Evolutionary conservation across 2,113 vertebrate species (phyloP).

Genomic region (Erinaceus europaeus): DNA sequence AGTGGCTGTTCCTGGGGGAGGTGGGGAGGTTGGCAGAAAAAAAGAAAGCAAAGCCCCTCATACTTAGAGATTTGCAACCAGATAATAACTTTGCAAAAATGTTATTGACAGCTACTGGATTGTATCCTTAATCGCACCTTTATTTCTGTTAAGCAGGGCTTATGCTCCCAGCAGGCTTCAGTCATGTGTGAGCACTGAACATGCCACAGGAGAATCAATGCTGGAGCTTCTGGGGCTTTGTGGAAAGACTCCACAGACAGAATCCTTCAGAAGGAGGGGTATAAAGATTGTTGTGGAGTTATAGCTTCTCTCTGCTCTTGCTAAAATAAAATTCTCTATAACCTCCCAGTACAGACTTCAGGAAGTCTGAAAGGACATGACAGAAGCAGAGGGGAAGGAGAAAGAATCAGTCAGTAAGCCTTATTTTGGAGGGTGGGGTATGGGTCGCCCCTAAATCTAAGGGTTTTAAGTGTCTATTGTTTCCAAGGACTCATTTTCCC

Average conservation of each 20-base stretch:
- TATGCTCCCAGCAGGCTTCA: constrained; percentile 66
- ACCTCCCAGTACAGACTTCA: background rate
- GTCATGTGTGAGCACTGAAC: constrained; percentile 32
- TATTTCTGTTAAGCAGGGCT: constrained; percentile 68
- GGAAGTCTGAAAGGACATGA: background rate
- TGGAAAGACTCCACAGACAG: background rate
- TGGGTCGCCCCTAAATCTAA: no score
- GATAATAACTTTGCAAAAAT: constrained; percentile 70
- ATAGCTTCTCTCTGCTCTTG: background rate
- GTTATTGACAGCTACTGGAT: constrained; percentile 63
- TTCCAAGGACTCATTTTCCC: constrained; percentile 12
- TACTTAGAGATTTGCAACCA: constrained; percentile 57
- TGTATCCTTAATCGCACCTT: constrained; percentile 73
- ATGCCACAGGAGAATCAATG: constrained; percentile 59
- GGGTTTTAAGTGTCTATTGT: background rate
- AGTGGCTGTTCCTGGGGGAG: background rate
- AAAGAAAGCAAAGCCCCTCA: constrained; percentile 19
- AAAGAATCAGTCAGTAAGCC: background rate
- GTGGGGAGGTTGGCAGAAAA: no score
- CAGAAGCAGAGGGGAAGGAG: background rate
- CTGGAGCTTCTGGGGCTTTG: constrained; percentile 28
- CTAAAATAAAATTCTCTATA: background rate
- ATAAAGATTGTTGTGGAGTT: background rate
- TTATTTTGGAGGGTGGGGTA: no score
- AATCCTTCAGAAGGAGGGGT: background rate